A percentile compares a stretch with the other conserved stretches of the same genome.
Evolutionary conservation across 2,888 invertebrate genomes (phyloP).

Genomic region (Mythimna pallens): DNA sequence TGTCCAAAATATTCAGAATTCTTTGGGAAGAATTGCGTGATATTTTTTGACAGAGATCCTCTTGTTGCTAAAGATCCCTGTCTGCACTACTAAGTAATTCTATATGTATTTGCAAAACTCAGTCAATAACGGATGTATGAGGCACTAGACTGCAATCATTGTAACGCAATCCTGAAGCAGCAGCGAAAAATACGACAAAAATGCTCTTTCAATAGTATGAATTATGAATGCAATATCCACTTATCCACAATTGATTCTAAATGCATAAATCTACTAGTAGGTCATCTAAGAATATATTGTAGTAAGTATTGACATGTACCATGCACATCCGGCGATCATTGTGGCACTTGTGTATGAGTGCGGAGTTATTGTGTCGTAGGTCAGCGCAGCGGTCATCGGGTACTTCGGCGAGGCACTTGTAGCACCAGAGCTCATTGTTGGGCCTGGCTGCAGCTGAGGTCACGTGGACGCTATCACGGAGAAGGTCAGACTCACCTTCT

Average conservation of each 20-base stretch:
- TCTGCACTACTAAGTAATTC: neutral
- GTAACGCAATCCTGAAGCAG: neutral
- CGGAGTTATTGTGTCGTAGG: constrained; percentile 90
- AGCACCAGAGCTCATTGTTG: constrained; percentile 95
- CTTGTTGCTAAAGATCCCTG: neutral
- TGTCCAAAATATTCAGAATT: neutral
- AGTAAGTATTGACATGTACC: constrained; percentile 87
- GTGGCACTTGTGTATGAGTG: constrained; percentile 93
- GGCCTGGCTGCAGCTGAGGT: constrained; percentile 95
- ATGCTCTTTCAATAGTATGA: neutral
- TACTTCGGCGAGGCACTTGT: constrained; percentile 94
- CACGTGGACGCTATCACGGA: constrained; percentile 92
- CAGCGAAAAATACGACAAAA: neutral
- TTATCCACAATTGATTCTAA: constrained; percentile 14
- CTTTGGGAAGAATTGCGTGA: neutral
- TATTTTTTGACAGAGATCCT: neutral
- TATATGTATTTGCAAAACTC: neutral
- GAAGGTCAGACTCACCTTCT: constrained; percentile 83
- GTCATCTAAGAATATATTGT: constrained; percentile 3
- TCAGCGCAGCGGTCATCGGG: constrained; percentile 94
- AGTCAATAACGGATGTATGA: neutral
- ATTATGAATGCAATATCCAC: neutral
- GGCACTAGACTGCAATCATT: neutral
- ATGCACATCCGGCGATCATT: constrained; percentile 95
- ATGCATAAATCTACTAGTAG: constrained; percentile 2